Evolutionary conservation across 2,797 vertebrate genomes (phyloP).

Genomic region (Cossypha polioptera): DNA sequence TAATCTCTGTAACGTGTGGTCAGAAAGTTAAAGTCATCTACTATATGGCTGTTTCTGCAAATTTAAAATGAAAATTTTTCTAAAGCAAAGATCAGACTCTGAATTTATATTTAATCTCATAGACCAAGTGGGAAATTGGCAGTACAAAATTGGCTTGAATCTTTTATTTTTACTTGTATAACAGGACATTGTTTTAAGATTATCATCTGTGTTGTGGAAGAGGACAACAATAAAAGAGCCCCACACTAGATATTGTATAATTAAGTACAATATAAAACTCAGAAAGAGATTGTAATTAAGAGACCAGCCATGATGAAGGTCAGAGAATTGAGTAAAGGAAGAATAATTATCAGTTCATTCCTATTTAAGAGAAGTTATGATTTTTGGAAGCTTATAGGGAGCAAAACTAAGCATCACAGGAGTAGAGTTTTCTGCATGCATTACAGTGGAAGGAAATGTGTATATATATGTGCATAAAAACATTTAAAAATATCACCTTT

Average conservation of each 20-base stretch:
- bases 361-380: not conserved
- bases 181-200: not conserved
- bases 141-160: not conserved
- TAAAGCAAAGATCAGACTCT: not conserved
- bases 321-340: not conserved
- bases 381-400: not conserved
- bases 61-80: not conserved
- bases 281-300: not conserved
- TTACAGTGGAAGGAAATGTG: not conserved
- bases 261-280: not conserved
- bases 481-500: not conserved
- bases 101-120: not conserved
- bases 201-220: rapidly evolving
- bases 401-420: not conserved
- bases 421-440: not conserved
- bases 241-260: not conserved
- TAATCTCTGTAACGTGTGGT: not conserved
- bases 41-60: not conserved
- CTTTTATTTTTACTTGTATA: not conserved
- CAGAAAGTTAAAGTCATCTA: not conserved
- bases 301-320: not conserved
- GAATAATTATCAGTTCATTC: not conserved
- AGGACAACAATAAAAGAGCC: not conserved
- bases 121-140: not conserved
- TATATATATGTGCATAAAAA: not conserved